A percentile compares a stretch with the other conserved stretches of the same genome.
Evolutionary conservation across 2,888 invertebrate genomes (phyloP).

Genomic region (Conchocele bisecta): DNA sequence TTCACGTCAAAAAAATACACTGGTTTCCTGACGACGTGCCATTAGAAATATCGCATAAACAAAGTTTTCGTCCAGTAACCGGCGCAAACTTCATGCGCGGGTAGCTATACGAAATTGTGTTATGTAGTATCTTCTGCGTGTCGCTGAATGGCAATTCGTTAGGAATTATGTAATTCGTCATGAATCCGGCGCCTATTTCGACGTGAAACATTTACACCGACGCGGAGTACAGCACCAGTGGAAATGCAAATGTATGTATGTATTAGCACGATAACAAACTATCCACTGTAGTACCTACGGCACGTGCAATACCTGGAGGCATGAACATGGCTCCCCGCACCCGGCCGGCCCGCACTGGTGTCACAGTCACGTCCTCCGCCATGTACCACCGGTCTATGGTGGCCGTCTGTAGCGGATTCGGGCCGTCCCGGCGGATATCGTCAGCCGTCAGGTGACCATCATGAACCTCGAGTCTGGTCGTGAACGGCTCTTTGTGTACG

Average conservation of each 20-base stretch:
- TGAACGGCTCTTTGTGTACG: constrained; percentile 60
- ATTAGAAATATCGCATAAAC: too few species aligned
- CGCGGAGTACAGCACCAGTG: too few species aligned
- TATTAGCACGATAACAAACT: neutral
- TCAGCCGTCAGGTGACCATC: constrained; percentile 49
- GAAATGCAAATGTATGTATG: neutral
- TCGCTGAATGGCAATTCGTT: too few species aligned
- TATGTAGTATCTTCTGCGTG: too few species aligned
- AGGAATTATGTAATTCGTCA: too few species aligned
- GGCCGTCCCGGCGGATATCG: constrained; percentile 16
- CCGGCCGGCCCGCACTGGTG: constrained; percentile 60
- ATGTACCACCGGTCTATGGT: constrained; percentile 63
- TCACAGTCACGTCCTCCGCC: constrained; percentile 51
- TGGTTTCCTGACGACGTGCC: too few species aligned
- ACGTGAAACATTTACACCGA: too few species aligned
- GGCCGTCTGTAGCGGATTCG: constrained; percentile 19
- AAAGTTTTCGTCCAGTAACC: too few species aligned
- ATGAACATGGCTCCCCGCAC: constrained; percentile 69
- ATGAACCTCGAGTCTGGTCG: constrained; percentile 49
- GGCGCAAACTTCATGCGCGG: neutral
- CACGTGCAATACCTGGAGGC: constrained; percentile 60
- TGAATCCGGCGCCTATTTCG: too few species aligned
- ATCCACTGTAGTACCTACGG: neutral
- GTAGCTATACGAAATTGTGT: neutral
- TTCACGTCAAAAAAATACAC: too few species aligned